Base-by-base conservation (phyloP, 2,797 vertebrate species). In the Esox lucius region DNA sequence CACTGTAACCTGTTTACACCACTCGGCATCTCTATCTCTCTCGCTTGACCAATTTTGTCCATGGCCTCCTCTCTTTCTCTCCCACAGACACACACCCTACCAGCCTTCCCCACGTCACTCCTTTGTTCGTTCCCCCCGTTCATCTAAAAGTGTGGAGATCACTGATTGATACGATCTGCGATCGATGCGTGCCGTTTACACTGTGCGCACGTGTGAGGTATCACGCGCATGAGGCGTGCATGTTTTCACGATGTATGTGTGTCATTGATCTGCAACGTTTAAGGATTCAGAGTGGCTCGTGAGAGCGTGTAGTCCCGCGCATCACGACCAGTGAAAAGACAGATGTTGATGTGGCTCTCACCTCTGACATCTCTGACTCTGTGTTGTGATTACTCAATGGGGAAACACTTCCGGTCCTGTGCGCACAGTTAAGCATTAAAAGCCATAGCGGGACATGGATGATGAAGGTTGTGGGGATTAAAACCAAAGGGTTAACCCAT, bases 21-120 rank as follows among this genome's bases (percentile, higher is more conserved):
- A 19, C 46, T 68, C 16, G 19, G 33, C 12, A 26, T 19, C 78
- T 67, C 49, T 78, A 31, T 33, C 71, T 80, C 80, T 86, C 80
- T 73, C 68, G 51, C 16, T 49, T 26, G 64, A n/a, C 28, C 53
- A 64, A 19, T 77, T 75, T 65, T 6, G 19, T 28, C 53, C 28
- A 35, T 8, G 24, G 1, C n/a, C 49, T 39, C 13, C 48, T 17
- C 15, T 19, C 48, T 39, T 13, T 68, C 42, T 35, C 35, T 11
- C 2, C 0, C 22, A 16, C 67, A 46, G 35, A 46, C 42, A 4
- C 11, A 11, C 69, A 39, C 4, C 35, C 35, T 8, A 5, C 66
- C 48, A 68, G 46, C 39, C 26, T 42, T 49, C 42, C 5, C 8
- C n/a, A 0, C 56, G 0, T 56, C 9, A 22, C 56, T 61, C 56